phyloP scores from a whole-genome alignment of 2,888 invertebrate genomes.

The Anagyrus pseudococci region DNA sequence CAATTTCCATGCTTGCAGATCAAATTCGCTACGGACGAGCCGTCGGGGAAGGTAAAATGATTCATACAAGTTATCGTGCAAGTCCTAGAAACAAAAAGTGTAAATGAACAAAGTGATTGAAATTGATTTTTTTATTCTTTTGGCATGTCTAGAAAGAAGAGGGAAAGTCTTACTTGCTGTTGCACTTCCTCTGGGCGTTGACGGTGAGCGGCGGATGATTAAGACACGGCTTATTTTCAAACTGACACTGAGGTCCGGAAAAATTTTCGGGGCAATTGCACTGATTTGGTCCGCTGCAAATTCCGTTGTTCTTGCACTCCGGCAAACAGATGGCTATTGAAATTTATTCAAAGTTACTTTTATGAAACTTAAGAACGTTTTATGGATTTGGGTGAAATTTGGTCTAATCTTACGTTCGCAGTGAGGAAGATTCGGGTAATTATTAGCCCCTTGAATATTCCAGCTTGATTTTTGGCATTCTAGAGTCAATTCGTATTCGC shows the following conservation, averaged over 20 bases:
- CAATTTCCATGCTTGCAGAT: conserved; percentile 75
- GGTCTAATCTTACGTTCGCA: conserved; percentile 67
- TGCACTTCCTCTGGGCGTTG: conserved; percentile 72
- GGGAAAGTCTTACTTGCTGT: conserved; percentile 66
- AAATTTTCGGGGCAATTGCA: conserved; percentile 79
- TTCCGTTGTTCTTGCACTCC: conserved; percentile 80
- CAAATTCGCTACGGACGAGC: conserved; percentile 72
- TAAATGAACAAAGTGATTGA: background rate
- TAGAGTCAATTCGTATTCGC: conserved; percentile 62
- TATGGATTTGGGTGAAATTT: background rate
- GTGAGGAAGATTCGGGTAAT: conserved; percentile 63
- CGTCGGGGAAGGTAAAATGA: conserved; percentile 76
- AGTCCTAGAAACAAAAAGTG: conserved; percentile 59
- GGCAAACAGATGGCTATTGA: conserved; percentile 74
- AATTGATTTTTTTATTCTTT: background rate
- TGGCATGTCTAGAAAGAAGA: background rate
- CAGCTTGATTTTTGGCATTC: conserved; percentile 64
- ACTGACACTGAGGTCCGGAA: conserved; percentile 77
- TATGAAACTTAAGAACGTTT: background rate
- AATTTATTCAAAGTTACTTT: conserved; percentile 36
- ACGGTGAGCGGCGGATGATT: conserved; percentile 71
- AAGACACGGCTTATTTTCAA: conserved; percentile 75
- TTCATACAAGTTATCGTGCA: conserved; percentile 73
- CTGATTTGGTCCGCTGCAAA: conserved; percentile 76
- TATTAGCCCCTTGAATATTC: conserved; percentile 62